Evolutionary conservation across 2,113 vertebrate species (phyloP), one percentile per base, ranked within the genome.

Genomic region (Dissostichus mawsoni): DNA sequence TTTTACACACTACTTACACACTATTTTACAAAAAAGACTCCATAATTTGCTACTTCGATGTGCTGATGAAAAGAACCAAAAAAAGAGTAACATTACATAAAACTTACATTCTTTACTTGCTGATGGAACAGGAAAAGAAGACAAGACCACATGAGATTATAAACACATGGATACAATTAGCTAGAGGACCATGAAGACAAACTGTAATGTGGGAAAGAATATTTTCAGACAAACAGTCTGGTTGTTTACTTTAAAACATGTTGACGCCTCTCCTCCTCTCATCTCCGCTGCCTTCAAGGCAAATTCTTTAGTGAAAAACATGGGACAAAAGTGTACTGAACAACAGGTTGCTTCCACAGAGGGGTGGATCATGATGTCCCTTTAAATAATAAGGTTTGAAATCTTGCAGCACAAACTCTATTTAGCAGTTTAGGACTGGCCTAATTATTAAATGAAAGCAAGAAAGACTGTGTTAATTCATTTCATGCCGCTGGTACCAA

Each of bases 181-280:
- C 78, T 72, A 0, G 41, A 63, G 12, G 66, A 23, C 47, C 2
- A 67, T 33, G 36, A 64, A 78, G 66, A 83, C 44, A 10, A 6
- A 57, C 7, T 48, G 64, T 41, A 63, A 73, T 67, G 73, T 33
- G 65, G 57, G 68, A 63, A 45, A 44, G 44, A 61, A 76, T 44
- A 68, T 55, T 77, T 72, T 82, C 50, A 52, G 58, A 52, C 53
- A 51, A 73, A 79, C 77, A 41, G 33, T 33, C n/a, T 16, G 53
- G 10, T 55, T 89, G 76, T 84, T 89, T 87, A 81, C 72, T 18
- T 64, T 74, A 20, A 83, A 88, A 83, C 66, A 75, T 62, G 66
- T 69, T 70, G 53, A 77, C 13, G 25, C 72, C 50, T 76, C 36
- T 47, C 57, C 62, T 64, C 45, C 52, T 41, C 41, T 66, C 55